A percentile compares a stretch with the other conserved stretches of the same genome.
Conservation (phyloP, 2,888 invertebrate genomes). For the Agrotis puta region DNA sequence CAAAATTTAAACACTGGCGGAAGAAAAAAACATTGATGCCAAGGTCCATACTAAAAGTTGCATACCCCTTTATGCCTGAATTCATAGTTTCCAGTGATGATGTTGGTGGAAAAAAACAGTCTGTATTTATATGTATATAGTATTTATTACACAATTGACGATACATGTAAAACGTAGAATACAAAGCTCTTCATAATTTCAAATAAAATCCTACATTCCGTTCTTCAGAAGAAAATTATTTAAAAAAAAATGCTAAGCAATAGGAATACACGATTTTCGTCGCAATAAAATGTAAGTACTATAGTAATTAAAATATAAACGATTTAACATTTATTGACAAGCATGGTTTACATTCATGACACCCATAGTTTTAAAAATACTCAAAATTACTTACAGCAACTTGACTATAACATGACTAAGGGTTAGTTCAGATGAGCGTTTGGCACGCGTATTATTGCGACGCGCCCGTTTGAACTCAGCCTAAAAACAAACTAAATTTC, state of each 20-base stretch:
- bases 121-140: constrained; percentile 48
- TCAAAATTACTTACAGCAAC: constrained; percentile 58
- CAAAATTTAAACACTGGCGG: too few species aligned
- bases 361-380: constrained; percentile 46
- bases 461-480: constrained; percentile 20
- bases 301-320: constrained; percentile 42
- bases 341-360: constrained; percentile 57
- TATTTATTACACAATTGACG: constrained; percentile 64
- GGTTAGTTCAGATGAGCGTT: constrained; percentile 17
- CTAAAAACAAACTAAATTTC: constrained; percentile 35
- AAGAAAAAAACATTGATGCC: too few species aligned
- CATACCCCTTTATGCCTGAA: too few species aligned
- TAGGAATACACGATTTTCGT: constrained; percentile 33
- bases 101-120: constrained; percentile 1
- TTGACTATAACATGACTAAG: constrained; percentile 57
- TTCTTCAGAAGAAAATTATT: constrained; percentile 12
- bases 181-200: constrained; percentile 53
- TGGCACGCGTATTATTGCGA: neutral
- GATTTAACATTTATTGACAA: constrained; percentile 52
- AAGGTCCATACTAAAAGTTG: too few species aligned
- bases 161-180: constrained; percentile 51
- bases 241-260: constrained; percentile 45
- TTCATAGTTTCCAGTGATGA: neutral
- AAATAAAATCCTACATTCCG: constrained; percentile 14
- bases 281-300: constrained; percentile 27